Base-by-base conservation (phyloP, 1,140 invertebrate species). In the Nephotettix cincticeps region DNA sequence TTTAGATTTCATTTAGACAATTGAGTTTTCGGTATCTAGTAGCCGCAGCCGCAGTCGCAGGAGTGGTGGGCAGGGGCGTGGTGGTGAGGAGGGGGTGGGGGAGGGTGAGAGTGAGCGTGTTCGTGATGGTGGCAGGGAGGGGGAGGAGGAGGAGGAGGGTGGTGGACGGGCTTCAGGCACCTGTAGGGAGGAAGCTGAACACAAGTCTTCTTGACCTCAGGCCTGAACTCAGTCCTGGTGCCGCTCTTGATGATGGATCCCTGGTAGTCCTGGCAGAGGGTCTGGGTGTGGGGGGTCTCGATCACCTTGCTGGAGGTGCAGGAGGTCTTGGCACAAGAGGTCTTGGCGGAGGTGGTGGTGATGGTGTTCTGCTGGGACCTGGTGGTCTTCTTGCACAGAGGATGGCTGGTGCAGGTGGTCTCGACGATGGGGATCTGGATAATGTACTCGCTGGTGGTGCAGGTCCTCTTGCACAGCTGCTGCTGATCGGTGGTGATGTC, bases 371-470 rank as follows among this genome's bases (percentile, higher is more conserved):
- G 23, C 56, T 61, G 56, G 23, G 56, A 27, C 14, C 25, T 14
- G 25, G n/a, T 6, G 21, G 56, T 61, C 56, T 61, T 25, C 56
- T 61, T 61, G 56, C 56, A 61, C 21, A 61, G 25, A 61, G 56
- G 56, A 61, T 21, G 2, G 56, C 25, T 61, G 21, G 21, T 11
- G 56, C 56, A 61, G 56, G 25, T 28, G 56, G 56, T 61, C 56
- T 61, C 56, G 23, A 27, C 27, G n/a, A 61, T 28, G 25, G 56
- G 56, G 56, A 61, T 61, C 25, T 61, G 56, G 56, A 61, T 61
- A 6, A 61, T 28, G 56, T 61, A 61, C 56, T 61, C 56, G 25
- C 23, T 61, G 56, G 56, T 61, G 27, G 56, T 61, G 25, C 56
- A 61, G 21, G 27, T 23, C 56, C 28, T 61, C 56, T 61, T 61